Percentiles rank a stretch among this genome's conserved stretches.
Conservation (phyloP, 92 coral and sea anemone species). For the Micromussa lordhowensis region DNA sequence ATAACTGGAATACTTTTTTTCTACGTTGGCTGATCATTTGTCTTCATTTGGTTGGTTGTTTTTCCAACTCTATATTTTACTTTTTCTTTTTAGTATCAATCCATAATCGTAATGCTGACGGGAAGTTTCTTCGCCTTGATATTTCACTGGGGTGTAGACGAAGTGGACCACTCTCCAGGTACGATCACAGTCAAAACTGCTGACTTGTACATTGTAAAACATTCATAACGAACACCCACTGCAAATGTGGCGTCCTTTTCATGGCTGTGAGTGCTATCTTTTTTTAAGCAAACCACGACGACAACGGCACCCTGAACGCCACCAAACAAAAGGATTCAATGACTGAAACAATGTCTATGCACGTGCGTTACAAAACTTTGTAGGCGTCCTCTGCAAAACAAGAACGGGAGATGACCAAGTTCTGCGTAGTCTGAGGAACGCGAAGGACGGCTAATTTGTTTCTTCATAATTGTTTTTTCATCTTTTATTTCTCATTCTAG, state of each 20-base stretch:
- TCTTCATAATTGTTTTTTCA: not conserved
- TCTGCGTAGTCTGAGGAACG: too few species aligned
- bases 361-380: too few species aligned
- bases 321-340: too few species aligned
- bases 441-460: not conserved
- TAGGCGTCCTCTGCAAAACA: too few species aligned
- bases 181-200: not conserved
- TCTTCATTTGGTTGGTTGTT: not conserved
- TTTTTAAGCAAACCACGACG: too few species aligned
- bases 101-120: conserved; percentile 78
- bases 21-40: not conserved
- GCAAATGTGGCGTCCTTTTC: too few species aligned
- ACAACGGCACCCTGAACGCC: too few species aligned
- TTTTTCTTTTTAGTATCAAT: conserved; percentile 76
- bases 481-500: not conserved
- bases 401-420: too few species aligned
- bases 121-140: conserved; percentile 78
- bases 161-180: conserved; percentile 30
- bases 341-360: too few species aligned
- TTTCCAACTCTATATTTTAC: not conserved
- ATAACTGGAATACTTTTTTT: not conserved
- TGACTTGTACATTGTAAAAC: not conserved
- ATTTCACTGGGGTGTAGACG: conserved; percentile 95
- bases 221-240: too few species aligned
- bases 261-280: too few species aligned